Base-by-base conservation (phyloP, 2,113 vertebrate genomes). In the Zapornia atra region DNA sequence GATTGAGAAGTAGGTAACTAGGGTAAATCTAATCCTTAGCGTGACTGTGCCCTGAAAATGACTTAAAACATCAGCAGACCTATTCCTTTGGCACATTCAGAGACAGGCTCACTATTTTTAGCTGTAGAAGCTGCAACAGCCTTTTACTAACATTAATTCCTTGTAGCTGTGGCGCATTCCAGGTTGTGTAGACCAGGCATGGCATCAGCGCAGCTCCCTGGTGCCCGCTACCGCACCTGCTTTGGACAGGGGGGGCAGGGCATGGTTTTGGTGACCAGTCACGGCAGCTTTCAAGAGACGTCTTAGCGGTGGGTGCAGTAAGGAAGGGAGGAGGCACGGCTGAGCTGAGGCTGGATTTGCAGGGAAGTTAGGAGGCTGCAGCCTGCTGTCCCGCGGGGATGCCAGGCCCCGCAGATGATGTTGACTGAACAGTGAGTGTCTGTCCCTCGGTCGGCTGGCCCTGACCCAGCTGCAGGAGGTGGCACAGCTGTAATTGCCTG, bases 1-100 rank as follows among this genome's bases (percentile, higher is more conserved):
- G 84, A 79, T 82, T 88, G 82, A 90, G 87, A 95, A 92, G 88
- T 94, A 96, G 93, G 95, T 96, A 95, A 96, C 70, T 94, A 72
- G 95, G 94, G 75, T 96, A 92, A 93, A 65, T 44, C 90, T 92
- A 95, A 96, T 93, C 92, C 91, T 91, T 69, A 59, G 83, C 0
- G 0, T 84, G 80, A 57, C 84, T 89, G 61, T 83, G 82, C 42
- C 88, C 82, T 95, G 85, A 90, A 94, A 96, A 75, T 84, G 17
- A 96, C 88, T 95, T 95, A 76, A 92, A 93, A 86, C 73, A 84
- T 91, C 54, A 92, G 73, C 80, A 92, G 91, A 80, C 92, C 59
- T 92, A 53, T 3, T 96, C 83, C 82, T 94, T 91, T 79, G 65
- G 81, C 84, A 72, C 86, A 59, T 28, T 83, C 1, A 5, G 63